Percentiles rank a stretch among this genome's conserved stretches.
Conservation (phyloP, 2,888 invertebrate genomes). For the Apamea anceps region DNA sequence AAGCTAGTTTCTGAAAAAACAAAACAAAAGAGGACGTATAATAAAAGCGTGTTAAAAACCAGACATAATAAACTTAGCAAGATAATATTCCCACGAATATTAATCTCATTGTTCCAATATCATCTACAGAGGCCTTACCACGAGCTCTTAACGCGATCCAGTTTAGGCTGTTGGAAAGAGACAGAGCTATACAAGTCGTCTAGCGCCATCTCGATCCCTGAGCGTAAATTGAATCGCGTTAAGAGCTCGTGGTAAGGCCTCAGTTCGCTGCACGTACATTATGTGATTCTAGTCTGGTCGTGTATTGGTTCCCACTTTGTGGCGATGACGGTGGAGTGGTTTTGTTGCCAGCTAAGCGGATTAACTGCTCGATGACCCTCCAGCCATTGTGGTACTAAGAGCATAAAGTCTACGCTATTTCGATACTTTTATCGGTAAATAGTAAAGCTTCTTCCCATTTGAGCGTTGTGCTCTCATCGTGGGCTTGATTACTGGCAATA, state of each 20-base stretch:
- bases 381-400: background rate
- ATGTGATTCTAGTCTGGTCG: constrained; percentile 16
- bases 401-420: constrained; percentile 2
- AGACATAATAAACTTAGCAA: background rate
- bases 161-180: too few species aligned
- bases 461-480: background rate
- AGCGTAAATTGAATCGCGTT: too few species aligned
- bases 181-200: too few species aligned
- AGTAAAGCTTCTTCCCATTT: background rate
- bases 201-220: too few species aligned
- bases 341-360: constrained; percentile 54
- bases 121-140: too few species aligned
- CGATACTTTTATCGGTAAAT: constrained; percentile 11
- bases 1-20: too few species aligned
- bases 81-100: background rate
- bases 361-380: constrained; percentile 40
- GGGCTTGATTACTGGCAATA: background rate
- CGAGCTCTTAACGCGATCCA: too few species aligned
- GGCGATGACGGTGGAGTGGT: constrained; percentile 23
- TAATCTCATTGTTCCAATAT: constrained; percentile 16
- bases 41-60: background rate
- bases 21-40: background rate
- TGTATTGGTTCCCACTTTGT: constrained; percentile 39
- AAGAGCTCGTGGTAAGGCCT: too few species aligned
- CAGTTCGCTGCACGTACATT: constrained; percentile 26